Percentiles rank a stretch among this genome's conserved stretches.
These are phyloP conservation scores for Strigops habroptila DNA, from an alignment of 2,113 vertebrate species.

Conservation along the genomic window DNA sequence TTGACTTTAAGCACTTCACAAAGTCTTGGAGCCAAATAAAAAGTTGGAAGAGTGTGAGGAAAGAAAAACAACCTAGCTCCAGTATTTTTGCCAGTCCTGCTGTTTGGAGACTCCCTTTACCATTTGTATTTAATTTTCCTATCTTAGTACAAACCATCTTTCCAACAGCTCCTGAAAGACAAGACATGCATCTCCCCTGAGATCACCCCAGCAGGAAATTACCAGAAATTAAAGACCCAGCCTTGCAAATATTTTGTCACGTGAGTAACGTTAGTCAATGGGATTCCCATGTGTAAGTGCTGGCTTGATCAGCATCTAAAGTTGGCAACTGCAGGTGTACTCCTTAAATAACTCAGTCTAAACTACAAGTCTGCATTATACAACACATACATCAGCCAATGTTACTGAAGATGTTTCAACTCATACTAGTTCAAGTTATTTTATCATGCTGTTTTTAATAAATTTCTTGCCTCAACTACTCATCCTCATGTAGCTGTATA, in stretches of 20 bases:
- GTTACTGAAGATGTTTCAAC: slow-evolving; percentile 14
- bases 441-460: slow-evolving; percentile 34
- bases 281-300: background rate
- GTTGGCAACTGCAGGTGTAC: background rate
- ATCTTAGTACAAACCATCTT: slow-evolving; percentile 39
- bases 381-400: background rate
- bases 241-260: slow-evolving; percentile 17
- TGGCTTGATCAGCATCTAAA: background rate
- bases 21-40: slow-evolving; percentile 21
- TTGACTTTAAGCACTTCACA: slow-evolving; percentile 24
- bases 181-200: slow-evolving; percentile 16
- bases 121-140: slow-evolving; percentile 64
- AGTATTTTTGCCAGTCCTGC: slow-evolving; percentile 58
- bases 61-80: slow-evolving; percentile 54
- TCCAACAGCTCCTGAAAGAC: slow-evolving; percentile 50
- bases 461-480: slow-evolving; percentile 17
- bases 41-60: slow-evolving; percentile 45
- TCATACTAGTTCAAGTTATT: background rate
- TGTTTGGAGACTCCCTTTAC: slow-evolving; percentile 55
- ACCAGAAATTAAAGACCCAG: slow-evolving; percentile 11
- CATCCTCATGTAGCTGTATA: background rate
- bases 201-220: background rate
- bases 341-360: background rate
- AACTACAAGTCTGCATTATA: background rate
- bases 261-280: background rate